phyloP scores from a whole-genome alignment of 2,113 vertebrate genomes.

The Callithrix jacchus region DNA sequence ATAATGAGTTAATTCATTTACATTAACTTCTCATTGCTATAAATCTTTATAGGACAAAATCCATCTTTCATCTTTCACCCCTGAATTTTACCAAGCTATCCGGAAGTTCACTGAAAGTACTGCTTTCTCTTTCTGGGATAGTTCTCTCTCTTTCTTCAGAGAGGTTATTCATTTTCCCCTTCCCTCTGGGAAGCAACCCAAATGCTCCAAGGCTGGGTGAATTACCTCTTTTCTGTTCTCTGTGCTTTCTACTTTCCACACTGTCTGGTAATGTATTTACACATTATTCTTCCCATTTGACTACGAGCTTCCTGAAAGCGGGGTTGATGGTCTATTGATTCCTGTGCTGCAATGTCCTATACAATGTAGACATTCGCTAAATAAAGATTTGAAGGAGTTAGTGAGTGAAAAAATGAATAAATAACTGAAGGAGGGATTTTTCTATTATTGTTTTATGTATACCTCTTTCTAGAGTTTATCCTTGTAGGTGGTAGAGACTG shows the following conservation, averaged over 20 bases:
- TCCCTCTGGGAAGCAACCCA: not conserved
- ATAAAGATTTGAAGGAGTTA: not conserved
- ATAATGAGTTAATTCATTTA: not conserved
- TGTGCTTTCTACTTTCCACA: not conserved
- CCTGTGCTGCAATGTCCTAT: not conserved
- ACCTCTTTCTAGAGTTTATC: not conserved
- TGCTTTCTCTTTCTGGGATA: not conserved
- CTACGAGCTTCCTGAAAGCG: not conserved
- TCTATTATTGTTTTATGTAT: not conserved
- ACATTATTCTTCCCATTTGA: not conserved
- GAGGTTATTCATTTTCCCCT: too few relatives aligned
- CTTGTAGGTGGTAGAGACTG: not conserved
- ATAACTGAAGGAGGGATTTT: not conserved
- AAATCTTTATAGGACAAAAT: not conserved
- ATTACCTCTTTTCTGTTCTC: not conserved
- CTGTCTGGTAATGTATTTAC: not conserved
- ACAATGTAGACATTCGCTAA: not conserved
- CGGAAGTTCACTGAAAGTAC: not conserved
- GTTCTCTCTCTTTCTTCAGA: not conserved
- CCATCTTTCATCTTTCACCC: not conserved
- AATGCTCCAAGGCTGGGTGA: fast-evolving
- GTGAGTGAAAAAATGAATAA: not conserved
- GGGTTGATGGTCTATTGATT: not conserved
- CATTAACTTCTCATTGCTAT: not conserved
- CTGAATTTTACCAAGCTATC: not conserved